These are phyloP conservation scores for Aphaenogaster floridana DNA, from an alignment of 1,140 invertebrate genomes.

Conservation along the genomic window DNA sequence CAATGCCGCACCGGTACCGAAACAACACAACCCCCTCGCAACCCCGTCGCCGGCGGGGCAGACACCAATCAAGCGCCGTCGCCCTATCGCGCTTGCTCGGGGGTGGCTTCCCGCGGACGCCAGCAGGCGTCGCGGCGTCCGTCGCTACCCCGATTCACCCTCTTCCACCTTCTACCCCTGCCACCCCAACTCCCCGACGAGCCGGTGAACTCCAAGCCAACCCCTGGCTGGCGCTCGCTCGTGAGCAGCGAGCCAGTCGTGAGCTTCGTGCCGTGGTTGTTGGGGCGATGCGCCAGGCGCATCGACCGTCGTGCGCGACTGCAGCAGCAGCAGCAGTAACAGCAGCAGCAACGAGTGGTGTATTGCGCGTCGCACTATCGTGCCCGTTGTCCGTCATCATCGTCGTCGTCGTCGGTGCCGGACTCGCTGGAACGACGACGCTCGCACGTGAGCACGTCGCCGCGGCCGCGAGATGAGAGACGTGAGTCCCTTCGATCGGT, in stretches of 20 bases:
- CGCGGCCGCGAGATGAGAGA: conserved; percentile 78
- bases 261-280: conserved; percentile 81
- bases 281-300: conserved; percentile 82
- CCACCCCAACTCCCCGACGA: conserved; percentile 62
- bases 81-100: conserved; percentile 21
- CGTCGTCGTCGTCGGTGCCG: conserved; percentile 20
- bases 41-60: not conserved
- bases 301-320: conserved; percentile 69
- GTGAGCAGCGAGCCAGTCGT: conserved; percentile 80
- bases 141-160: conserved; percentile 21
- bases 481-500: conserved; percentile 75
- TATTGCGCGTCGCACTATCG: conserved; percentile 50
- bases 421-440: conserved; percentile 59
- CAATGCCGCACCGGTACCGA: conserved; percentile 28
- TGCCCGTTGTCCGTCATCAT: conserved; percentile 18
- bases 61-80: conserved; percentile 19
- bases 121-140: conserved; percentile 53
- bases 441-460: conserved; percentile 76
- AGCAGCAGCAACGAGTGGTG: conserved; percentile 20
- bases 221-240: conserved; percentile 77
- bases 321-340: conserved; percentile 38
- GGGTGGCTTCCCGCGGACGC: not conserved
- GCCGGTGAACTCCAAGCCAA: conserved; percentile 79
- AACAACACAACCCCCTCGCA: conserved; percentile 32
- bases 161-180: not conserved